These are phyloP conservation scores for Micrastur ruficollis DNA, from an alignment of 2,797 vertebrate species.

Conservation along the genomic window DNA sequence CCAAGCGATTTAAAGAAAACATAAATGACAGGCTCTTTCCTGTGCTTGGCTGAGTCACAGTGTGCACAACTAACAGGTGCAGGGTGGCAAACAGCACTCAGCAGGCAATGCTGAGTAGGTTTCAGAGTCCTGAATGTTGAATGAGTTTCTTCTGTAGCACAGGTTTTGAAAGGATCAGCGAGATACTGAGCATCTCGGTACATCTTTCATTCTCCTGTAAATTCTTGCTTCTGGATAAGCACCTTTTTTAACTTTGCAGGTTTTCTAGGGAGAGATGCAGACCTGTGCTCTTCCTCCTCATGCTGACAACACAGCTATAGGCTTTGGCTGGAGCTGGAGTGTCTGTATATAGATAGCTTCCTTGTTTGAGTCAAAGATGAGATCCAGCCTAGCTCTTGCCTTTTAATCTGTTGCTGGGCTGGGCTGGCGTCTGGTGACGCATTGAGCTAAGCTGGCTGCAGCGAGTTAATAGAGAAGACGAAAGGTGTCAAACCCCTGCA, in stretches of 20 bases:
- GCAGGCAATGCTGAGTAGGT: background rate
- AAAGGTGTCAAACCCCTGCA: constrained; percentile 15
- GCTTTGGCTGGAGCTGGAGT: background rate
- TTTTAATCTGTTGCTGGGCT: constrained; percentile 41
- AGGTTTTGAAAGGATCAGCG: background rate
- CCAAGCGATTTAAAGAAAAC: background rate
- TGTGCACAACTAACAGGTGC: background rate
- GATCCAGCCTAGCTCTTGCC: constrained; percentile 23
- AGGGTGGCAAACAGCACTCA: background rate
- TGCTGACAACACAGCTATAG: background rate
- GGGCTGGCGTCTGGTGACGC: constrained; percentile 13
- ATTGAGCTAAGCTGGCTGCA: constrained; percentile 52
- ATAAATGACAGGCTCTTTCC: background rate
- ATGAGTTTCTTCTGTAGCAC: background rate
- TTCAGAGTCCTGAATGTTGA: background rate
- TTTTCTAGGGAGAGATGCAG: background rate
- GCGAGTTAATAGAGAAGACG: constrained; percentile 14
- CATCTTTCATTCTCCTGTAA: background rate
- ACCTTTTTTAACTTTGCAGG: background rate
- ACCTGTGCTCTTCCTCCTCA: background rate
- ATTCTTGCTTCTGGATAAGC: background rate
- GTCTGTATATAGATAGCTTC: background rate
- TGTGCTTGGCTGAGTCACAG: background rate
- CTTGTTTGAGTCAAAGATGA: constrained; percentile 31
- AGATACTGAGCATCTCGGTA: background rate